Evolutionary conservation across 2,113 vertebrate species (phyloP), one percentile per base, ranked within the genome.

Genomic region (Mola mola): DNA sequence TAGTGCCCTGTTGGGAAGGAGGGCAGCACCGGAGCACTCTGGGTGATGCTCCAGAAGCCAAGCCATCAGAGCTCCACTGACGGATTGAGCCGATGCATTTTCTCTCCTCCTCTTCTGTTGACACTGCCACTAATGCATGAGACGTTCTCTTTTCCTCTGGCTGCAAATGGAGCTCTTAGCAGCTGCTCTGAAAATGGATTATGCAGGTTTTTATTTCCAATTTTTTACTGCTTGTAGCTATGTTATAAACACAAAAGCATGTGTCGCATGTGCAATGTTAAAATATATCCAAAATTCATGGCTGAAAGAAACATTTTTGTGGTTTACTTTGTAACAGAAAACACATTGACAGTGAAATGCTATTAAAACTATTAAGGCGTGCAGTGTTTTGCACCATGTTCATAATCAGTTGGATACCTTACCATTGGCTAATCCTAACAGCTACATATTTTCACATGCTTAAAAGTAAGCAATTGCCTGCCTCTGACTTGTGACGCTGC

Each of bases 1-100:
- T 77, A 88, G 61, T 56, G 82, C 58, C 71, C 80, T 62, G 78
- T 77, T 66, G 78, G 74, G 79, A 73, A 74, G 72, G 51, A 28
- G 69, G 70, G 64, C 49, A 20, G 67, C 24, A 66, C 67, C 70
- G 24, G 47, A 79, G 80, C 78, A 75, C 81, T 86, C 74, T 12
- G 72, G 73, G 63, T 49, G 66, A 78, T 62, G 16, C 73, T 59
- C 66, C 29, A 70, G 75, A 81, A 79, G 56, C 36, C n/a, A 16
- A 59, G 37, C 75, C 59, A 43, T 85, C 74, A 43, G 59, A 38
- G 72, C 75, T 79, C 57, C 57, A 72, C 63, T 31, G 73, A 64
- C 52, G 44, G 41, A 70, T 56, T 1, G 22, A 64, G 67, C 60
- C 49, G 76, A 71, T 78, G 84, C 58, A n/a, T 76, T 82, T 63